phyloP scores from a whole-genome alignment of 1,140 invertebrate genomes.

The Caenorhabditis latens region DNA sequence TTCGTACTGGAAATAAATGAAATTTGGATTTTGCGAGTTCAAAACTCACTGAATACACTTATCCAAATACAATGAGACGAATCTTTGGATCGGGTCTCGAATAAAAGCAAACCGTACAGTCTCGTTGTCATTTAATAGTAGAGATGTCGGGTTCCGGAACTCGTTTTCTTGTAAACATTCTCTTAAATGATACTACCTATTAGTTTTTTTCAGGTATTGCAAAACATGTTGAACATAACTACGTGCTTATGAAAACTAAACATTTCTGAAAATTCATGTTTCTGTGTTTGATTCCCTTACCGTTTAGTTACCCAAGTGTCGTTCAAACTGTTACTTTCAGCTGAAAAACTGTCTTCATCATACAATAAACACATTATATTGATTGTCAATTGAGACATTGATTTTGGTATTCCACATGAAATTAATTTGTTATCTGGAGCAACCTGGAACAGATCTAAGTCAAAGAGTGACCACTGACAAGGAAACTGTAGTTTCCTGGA shows the following conservation, averaged over 20 bases:
- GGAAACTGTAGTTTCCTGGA: not conserved
- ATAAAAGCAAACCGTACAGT: slow-evolving; percentile 28
- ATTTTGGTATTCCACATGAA: slow-evolving; percentile 13
- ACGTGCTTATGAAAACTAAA: too few species aligned
- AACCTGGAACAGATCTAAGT: not conserved
- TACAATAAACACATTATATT: slow-evolving; percentile 37
- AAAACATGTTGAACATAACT: too few species aligned
- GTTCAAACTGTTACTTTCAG: not conserved
- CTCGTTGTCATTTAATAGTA: not conserved
- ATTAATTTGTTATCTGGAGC: not conserved
- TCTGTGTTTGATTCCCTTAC: not conserved
- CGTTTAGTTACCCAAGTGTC: not conserved
- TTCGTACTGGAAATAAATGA: not conserved
- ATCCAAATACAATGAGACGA: slow-evolving; percentile 27
- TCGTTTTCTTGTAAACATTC: not conserved
- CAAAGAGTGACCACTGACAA: not conserved
- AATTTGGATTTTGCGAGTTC: not conserved
- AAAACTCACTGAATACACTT: slow-evolving; percentile 7
- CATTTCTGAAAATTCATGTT: not conserved
- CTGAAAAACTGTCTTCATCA: slow-evolving; percentile 23
- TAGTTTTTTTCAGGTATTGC: not conserved
- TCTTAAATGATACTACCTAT: not conserved
- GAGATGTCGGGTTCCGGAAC: not conserved
- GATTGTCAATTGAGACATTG: slow-evolving; percentile 17
- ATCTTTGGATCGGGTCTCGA: slow-evolving; percentile 19